Evolutionary conservation across 1,140 invertebrate genomes (phyloP), one percentile per base, ranked within the genome.

Genomic region (Bradynema listronoti): DNA sequence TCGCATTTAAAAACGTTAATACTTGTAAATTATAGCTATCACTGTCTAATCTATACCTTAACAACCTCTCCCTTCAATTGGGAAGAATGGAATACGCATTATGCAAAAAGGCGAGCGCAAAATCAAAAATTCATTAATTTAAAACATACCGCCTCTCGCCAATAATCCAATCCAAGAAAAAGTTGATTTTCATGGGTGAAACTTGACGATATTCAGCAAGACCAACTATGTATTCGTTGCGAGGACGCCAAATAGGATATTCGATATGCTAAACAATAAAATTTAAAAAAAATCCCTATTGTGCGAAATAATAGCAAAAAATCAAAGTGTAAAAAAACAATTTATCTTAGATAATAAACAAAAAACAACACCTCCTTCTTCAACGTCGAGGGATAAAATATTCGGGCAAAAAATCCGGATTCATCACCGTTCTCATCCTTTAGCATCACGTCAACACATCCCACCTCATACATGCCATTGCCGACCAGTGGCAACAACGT

Each of bases 181-280:
- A 75, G 47, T 80, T 79, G 30, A 84, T 71, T 16, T 84, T 63
- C 56, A 78, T 77, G 27, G 76, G 73, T 63, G 80, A 82, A 47
- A 81, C 78, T 61, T 80, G 77, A 29, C 83, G 61, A 51, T 84
- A 82, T 56, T 78, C 75, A 0, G 83, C 79, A 64, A 84, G 82
- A 1, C 84, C 84, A 59, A 80, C 63, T 4, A 82, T 64, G 69
- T 85, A 85, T 52, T 80, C 80, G 58, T 81, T 78, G 66, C 83
- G 75, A 30, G 83, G 82, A 36, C 84, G 73, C 84, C 84, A 86
- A 1, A 80, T 25, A n/a, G n/a, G n/a, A n/a, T n/a, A n/a, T n/a
- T n/a, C n/a, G n/a, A n/a, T n/a, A n/a, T n/a, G n/a, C n/a, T n/a
- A n/a, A n/a, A n/a, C n/a, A n/a, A n/a, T n/a, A n/a, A n/a, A n/a